Evolutionary conservation across 2,888 invertebrate species (phyloP).

Genomic region (Ernsta delagoae): DNA sequence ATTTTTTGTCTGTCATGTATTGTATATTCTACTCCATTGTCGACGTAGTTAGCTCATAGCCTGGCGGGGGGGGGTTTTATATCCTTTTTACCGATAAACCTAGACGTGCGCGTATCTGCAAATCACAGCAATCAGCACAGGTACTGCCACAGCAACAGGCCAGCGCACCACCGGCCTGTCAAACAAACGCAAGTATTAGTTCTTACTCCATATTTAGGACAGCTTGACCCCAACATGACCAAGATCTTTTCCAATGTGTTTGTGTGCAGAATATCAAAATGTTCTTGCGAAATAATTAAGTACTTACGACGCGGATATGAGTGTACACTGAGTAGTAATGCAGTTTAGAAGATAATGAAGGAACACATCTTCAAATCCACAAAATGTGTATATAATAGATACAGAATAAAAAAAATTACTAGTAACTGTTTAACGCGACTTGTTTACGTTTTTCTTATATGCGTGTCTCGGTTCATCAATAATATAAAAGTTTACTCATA

Average conservation of each 20-base stretch:
- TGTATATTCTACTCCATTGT: conserved; percentile 34
- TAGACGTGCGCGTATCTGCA: conserved; percentile 75
- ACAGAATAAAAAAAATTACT: background rate
- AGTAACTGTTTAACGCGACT: conserved; percentile 7
- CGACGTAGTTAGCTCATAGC: conserved; percentile 42
- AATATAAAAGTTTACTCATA: conserved; percentile 83
- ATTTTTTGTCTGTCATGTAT: background rate
- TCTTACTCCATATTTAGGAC: conserved; percentile 47
- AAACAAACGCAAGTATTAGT: conserved; percentile 80
- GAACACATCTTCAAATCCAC: conserved; percentile 30
- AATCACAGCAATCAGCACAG: conserved; percentile 81
- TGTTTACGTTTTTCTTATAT: conserved; percentile 47
- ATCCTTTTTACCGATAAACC: conserved; percentile 61
- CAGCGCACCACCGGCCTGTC: conserved; percentile 85
- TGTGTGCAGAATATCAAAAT: conserved; percentile 7
- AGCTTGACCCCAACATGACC: conserved; percentile 24
- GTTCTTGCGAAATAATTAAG: background rate
- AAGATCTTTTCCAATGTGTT: conserved; percentile 23
- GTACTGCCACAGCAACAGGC: conserved; percentile 84
- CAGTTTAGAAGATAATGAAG: background rate
- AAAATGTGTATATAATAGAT: background rate
- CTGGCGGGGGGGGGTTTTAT: conserved; percentile 61
- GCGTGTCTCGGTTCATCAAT: conserved; percentile 75
- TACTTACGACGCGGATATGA: conserved; percentile 30
- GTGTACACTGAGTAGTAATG: background rate